Evolutionary conservation across 2,113 vertebrate genomes (phyloP), one percentile per base, ranked within the genome.

Genomic region (Ageneiosus marmoratus): DNA sequence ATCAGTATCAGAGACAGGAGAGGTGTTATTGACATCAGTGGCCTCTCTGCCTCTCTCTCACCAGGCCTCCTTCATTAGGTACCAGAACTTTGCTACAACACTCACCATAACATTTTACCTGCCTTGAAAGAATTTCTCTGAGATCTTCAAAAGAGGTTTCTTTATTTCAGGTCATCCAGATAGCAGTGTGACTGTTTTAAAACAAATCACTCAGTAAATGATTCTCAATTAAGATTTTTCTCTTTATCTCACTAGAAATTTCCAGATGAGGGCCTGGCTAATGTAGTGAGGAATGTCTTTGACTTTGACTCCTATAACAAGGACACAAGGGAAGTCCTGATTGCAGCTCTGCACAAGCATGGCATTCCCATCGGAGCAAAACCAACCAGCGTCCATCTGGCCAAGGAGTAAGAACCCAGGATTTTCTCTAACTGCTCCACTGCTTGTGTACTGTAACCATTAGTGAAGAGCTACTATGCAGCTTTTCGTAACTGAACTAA

Each of bases 301-400:
- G 98, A 99, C 92, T 99, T 99, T 51, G 98, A 99, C 90, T 97
- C 98, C 37, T 99, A 99, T 94, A 98, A 98, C 92, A 94, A 92
- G 0, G 96, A 99, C 92, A 95, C 89, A 91, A 89, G 94, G 56
- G 98, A 99, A 87, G 95, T 96, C 86, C 92, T 99, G 91, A 94
- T 95, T 22, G 93, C 89, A 29, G 95, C 95, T 48, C 94, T 99
- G 88, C 97, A 99, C 92, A 99, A 97, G 85, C 91, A 99, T 2
- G 98, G 98, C 51, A 99, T 99, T 86, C 97, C 98, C 22, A 93
- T 98, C 29, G 98, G 97, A 92, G 96, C 97, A 89, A 98, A 96
- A 84, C 94, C 96, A 0, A 96, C 92, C 89, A 97, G 93, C 53
- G 93, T 99, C 74, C 93, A 94, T 29, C 95, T 99, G 92, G 97